These are phyloP conservation scores for Panagrolaimus sp. DNA, from an alignment of 1,140 invertebrate species.

Conservation along the genomic window DNA sequence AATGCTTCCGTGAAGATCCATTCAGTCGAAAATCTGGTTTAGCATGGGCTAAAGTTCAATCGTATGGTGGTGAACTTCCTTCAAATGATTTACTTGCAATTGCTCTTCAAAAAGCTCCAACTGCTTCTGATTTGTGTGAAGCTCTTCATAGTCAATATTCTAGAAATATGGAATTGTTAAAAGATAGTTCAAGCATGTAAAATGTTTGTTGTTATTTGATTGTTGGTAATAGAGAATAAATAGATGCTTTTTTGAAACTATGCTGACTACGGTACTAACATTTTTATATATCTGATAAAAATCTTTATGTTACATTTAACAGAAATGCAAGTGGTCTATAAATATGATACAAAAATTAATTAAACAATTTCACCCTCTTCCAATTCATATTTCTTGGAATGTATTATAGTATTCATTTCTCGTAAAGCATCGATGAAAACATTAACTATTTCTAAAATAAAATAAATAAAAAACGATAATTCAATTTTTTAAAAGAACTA, in stretches of 20 bases:
- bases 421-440: too few species aligned
- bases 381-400: too few species aligned
- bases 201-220: neutral
- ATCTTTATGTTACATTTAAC: too few species aligned
- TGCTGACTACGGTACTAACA: too few species aligned
- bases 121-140: slow-evolving; percentile 22
- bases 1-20: slow-evolving; percentile 76
- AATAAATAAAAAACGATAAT: too few species aligned
- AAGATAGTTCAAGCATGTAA: neutral
- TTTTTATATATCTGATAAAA: too few species aligned
- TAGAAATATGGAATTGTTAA: neutral
- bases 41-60: slow-evolving; percentile 52
- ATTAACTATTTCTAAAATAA: too few species aligned
- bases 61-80: slow-evolving; percentile 51
- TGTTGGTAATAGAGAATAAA: neutral
- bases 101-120: slow-evolving; percentile 32
- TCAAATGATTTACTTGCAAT: slow-evolving; percentile 37
- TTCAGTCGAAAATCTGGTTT: slow-evolving; percentile 63
- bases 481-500: too few species aligned
- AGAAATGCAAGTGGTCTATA: too few species aligned
- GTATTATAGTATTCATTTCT: too few species aligned
- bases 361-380: too few species aligned
- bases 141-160: slow-evolving; percentile 16
- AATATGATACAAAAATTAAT: too few species aligned
- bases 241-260: neutral